A percentile compares a stretch with the other conserved stretches of the same genome.
Conservation (phyloP, 2,888 invertebrate species). For the Meganola albula region DNA sequence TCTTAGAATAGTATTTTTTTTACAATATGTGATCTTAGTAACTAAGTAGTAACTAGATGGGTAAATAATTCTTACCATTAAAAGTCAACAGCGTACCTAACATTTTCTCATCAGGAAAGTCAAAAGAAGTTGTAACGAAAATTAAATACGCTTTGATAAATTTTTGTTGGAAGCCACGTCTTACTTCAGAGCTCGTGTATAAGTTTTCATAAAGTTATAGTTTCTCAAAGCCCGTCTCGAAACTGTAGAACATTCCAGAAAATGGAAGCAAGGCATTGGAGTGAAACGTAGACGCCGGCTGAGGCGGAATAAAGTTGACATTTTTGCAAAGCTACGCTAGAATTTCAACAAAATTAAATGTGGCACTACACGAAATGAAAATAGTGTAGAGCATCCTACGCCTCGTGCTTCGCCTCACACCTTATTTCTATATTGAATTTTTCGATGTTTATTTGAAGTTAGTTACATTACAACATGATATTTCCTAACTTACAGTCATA, state of each 20-base stretch:
- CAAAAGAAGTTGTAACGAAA: conserved; percentile 68
- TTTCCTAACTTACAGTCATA: too few species aligned
- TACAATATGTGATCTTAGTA: too few species aligned
- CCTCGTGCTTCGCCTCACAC: conserved; percentile 22
- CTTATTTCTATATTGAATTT: conserved; percentile 52
- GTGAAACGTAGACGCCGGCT: conserved; percentile 67
- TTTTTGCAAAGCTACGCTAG: conserved; percentile 77
- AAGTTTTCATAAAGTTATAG: conserved; percentile 76
- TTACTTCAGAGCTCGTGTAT: conserved; percentile 62
- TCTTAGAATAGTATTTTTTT: too few species aligned
- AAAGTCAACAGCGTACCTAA: too few species aligned
- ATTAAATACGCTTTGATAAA: conserved; percentile 75
- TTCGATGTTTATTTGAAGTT: conserved; percentile 23
- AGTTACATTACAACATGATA: too few species aligned
- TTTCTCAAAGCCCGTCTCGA: conserved; percentile 74
- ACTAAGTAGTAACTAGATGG: too few species aligned
- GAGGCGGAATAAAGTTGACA: conserved; percentile 77
- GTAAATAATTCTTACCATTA: too few species aligned
- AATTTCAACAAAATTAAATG: conserved; percentile 78
- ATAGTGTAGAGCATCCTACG: conserved; percentile 53
- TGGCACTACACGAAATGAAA: conserved; percentile 75
- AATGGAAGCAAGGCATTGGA: conserved; percentile 70
- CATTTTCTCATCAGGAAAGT: conserved; percentile 19
- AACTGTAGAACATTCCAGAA: conserved; percentile 70
- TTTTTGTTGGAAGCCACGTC: conserved; percentile 71